Evolutionary conservation across 1,140 invertebrate species (phyloP).

Genomic region (Parasteatoda tepidariorum): DNA sequence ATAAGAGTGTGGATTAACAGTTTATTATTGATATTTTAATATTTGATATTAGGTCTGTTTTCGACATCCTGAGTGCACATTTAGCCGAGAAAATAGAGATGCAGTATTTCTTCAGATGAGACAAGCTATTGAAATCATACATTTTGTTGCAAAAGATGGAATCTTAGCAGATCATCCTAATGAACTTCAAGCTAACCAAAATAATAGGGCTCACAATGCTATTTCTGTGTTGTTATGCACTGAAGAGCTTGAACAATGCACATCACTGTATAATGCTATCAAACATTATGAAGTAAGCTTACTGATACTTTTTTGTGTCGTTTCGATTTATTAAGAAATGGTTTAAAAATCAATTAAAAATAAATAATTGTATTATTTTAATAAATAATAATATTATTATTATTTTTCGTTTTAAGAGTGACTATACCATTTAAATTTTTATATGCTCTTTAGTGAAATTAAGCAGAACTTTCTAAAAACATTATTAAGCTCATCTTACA

Average conservation of each 20-base stretch:
- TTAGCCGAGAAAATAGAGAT: conserved; percentile 93
- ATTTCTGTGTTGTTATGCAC: conserved; percentile 61
- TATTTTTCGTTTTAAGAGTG: too few species aligned
- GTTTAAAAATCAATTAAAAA: too few species aligned
- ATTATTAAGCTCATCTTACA: too few species aligned
- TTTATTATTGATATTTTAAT: too few species aligned
- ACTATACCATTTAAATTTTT: too few species aligned
- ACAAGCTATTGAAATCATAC: conserved; percentile 96
- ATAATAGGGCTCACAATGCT: conserved; percentile 65
- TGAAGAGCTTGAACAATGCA: conserved; percentile 76
- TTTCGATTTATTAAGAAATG: neutral
- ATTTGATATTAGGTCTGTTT: conserved; percentile 77
- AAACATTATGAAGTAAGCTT: conserved; percentile 78
- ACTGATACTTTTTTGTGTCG: too few species aligned
- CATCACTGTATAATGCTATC: conserved; percentile 82
- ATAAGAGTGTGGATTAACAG: too few species aligned
- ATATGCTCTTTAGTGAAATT: too few species aligned
- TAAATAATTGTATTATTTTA: too few species aligned
- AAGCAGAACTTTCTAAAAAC: too few species aligned
- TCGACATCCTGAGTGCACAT: conserved; percentile 92
- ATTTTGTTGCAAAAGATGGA: conserved; percentile 96
- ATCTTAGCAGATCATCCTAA: conserved; percentile 75
- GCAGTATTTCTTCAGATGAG: conserved; percentile 95
- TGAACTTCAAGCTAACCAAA: conserved; percentile 63
- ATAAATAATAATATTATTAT: too few species aligned